Conservation (phyloP, 2,797 vertebrate genomes). For the Heterohyrax brucei region DNA sequence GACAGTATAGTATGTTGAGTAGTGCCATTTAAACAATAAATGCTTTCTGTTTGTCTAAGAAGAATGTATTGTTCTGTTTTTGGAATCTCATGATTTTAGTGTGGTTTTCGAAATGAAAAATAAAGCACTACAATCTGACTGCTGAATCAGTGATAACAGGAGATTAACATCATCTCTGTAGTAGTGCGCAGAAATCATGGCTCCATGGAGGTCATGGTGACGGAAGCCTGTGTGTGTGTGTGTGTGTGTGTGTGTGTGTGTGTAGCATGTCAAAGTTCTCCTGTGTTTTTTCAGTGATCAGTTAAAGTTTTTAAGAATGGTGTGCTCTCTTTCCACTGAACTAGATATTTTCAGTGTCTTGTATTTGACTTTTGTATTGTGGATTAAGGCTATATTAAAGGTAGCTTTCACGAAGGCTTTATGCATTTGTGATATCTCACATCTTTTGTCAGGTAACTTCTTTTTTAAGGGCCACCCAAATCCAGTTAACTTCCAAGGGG, state of each 20-base stretch:
- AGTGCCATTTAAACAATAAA: constrained; percentile 87
- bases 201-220: not conserved
- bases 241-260: not conserved
- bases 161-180: constrained; percentile 53
- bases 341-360: not conserved
- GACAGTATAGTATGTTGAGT: constrained; percentile 86
- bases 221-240: not conserved
- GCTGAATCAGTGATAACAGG: constrained; percentile 41
- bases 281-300: not conserved
- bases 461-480: constrained; percentile 2
- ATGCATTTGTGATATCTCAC: not conserved
- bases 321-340: not conserved
- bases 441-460: constrained; percentile 10
- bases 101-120: constrained; percentile 47
- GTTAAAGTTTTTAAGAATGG: not conserved
- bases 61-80: constrained; percentile 72
- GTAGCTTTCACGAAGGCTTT: not conserved
- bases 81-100: constrained; percentile 66
- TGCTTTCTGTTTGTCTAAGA: constrained; percentile 83
- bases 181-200: not conserved
- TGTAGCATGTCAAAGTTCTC: constrained; percentile 23
- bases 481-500: not conserved
- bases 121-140: not conserved
- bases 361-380: constrained; percentile 18
- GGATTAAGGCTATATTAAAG: not conserved